A percentile compares a stretch with the other conserved stretches of the same genome.
Conservation (phyloP, 2,113 vertebrate genomes). For the Trematomus loennbergii region DNA sequence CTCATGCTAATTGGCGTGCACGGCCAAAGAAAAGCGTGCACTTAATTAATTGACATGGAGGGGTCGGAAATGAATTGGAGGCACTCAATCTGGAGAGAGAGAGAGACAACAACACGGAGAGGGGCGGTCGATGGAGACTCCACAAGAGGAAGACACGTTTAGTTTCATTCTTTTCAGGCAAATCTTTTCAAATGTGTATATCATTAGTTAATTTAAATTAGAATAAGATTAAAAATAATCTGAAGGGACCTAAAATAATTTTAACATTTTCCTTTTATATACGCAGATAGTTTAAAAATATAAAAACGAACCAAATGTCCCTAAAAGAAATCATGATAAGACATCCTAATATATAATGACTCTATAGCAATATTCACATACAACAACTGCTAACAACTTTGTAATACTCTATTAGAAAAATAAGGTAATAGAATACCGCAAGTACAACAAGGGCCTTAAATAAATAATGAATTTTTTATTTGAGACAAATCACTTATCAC, state of each 20-base stretch:
- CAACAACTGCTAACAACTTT: not conserved
- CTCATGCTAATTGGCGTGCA: constrained; percentile 85
- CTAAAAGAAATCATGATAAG: not conserved
- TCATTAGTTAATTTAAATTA: not conserved
- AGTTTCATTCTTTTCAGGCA: not conserved
- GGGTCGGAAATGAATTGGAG: constrained; percentile 75
- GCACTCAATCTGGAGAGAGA: constrained; percentile 79
- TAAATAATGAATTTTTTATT: too few species aligned
- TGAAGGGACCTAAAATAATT: not conserved
- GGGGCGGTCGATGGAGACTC: not conserved
- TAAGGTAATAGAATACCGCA: too few species aligned
- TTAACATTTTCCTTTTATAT: not conserved
- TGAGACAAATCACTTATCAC: not conserved
- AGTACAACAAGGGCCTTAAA: too few species aligned
- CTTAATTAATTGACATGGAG: constrained; percentile 86
- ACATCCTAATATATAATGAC: not conserved
- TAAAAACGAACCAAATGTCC: not conserved
- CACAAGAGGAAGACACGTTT: constrained; percentile 15
- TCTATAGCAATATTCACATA: not conserved
- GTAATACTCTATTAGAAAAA: not conserved
- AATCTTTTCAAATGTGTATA: not conserved
- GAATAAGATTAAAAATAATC: not conserved
- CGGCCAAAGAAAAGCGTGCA: constrained; percentile 82
- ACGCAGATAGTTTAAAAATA: too few species aligned
- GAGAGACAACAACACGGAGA: constrained; percentile 50